Percentiles rank a stretch among this genome's conserved stretches.
Conservation (phyloP, 2,113 vertebrate species). For the Craseonycteris thonglongyai region DNA sequence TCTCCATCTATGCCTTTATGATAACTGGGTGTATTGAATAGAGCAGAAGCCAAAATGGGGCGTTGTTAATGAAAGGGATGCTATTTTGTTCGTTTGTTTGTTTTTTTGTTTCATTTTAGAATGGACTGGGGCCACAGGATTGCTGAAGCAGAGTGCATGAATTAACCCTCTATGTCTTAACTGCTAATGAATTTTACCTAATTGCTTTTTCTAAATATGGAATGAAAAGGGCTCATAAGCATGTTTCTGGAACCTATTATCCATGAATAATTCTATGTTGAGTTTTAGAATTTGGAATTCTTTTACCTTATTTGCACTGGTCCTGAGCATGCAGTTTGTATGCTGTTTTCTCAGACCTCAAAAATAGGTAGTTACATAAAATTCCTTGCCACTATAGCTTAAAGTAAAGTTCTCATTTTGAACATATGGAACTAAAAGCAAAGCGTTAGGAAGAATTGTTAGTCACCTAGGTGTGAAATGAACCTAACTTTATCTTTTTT, state of each 20-base stretch:
- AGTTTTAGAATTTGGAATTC: constrained; percentile 37
- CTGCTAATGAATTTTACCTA: constrained; percentile 46
- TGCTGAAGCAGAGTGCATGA: constrained; percentile 47
- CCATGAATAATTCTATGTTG: constrained; percentile 35
- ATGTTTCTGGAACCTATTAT: constrained; percentile 14
- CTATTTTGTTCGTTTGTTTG: constrained; percentile 30
- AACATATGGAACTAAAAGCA: constrained; percentile 15
- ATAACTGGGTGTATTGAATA: constrained; percentile 28
- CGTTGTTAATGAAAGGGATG: constrained; percentile 34
- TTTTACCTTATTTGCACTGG: constrained; percentile 34
- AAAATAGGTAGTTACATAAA: constrained; percentile 62
- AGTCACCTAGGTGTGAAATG: not conserved
- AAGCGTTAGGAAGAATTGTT: constrained; percentile 19
- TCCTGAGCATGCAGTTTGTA: constrained; percentile 28
- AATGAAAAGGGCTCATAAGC: not conserved
- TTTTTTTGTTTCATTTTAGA: constrained; percentile 36
- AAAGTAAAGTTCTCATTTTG: constrained; percentile 27
- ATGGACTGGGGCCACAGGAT: not conserved
- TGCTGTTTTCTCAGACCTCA: constrained; percentile 43
- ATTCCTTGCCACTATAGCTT: constrained; percentile 42
- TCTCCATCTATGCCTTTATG: constrained; percentile 5
- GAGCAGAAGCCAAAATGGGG: not conserved
- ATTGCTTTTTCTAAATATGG: constrained; percentile 34
- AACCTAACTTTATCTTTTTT: not conserved
- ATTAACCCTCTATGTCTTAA: constrained; percentile 55